Evolutionary conservation across 2,113 vertebrate species (phyloP), one percentile per base, ranked within the genome.

Genomic region (Poecile atricapillus): DNA sequence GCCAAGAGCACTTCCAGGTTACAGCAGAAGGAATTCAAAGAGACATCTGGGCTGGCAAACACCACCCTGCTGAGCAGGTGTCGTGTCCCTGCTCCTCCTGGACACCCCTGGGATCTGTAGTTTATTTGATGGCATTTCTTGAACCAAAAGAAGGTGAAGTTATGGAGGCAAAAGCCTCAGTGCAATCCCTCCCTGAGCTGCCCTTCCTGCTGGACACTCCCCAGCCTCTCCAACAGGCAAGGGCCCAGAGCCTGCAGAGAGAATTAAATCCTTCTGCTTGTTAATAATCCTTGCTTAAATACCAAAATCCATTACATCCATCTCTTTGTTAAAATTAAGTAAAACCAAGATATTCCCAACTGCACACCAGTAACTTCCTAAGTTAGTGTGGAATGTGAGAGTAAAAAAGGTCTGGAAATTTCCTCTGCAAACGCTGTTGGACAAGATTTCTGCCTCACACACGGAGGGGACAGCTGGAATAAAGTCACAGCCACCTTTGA

Each of bases 321-420:
- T 91, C 83, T 68, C 30, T 85, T 64, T 43, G 49, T 77, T 76
- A 69, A 92, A 89, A 73, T 33, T 44, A 83, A 75, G 53, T 78
- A 83, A 91, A 96, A 46, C 2, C 52, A 84, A 88, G 83, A 76
- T 56, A 70, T 81, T 96, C 94, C 71, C 84, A 89, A 75, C 41
- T 18, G 50, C 3, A 41, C 92, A 85, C 64, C 37, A 74, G 87
- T 68, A 78, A 55, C 37, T 67, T 87, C 49, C 58, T 79, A 23
- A 83, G 79, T 77, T 53, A 58, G 15, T 9, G 44, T 24, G 25
- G 65, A 89, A 90, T 5, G 39, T n/a, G 81, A 92, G 69, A 62
- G 67, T 4, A 43, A 60, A 95, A 95, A 89, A 17, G 33, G 59
- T 58, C 82, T 77, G 84, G 94, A 81, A 95, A 62, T 43, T 60